Conservation (phyloP, 2,888 invertebrate genomes). For the Helobdella robusta region DNA sequence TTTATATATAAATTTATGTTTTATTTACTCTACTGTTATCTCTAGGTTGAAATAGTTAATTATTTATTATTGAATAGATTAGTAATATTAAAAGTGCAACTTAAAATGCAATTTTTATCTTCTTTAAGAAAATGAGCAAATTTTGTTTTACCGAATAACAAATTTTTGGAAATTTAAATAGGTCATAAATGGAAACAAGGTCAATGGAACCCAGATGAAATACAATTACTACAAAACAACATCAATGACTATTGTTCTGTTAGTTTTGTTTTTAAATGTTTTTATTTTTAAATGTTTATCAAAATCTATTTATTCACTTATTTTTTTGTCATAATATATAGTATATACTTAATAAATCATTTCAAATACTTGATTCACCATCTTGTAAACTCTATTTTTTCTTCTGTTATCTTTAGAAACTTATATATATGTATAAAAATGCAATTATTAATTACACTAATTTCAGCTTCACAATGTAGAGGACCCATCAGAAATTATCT, state of each 20-base stretch:
- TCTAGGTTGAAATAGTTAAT: too few relatives aligned
- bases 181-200: conserved; percentile 52
- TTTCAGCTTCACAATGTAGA: conserved; percentile 45
- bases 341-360: too few relatives aligned
- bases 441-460: neutral
- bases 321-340: too few relatives aligned
- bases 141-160: neutral
- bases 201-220: conserved; percentile 52
- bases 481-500: conserved; percentile 51
- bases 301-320: too few relatives aligned
- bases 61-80: neutral
- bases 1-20: too few relatives aligned
- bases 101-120: neutral
- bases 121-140: neutral
- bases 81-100: neutral
- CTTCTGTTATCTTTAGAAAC: too few relatives aligned
- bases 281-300: too few relatives aligned
- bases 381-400: too few relatives aligned
- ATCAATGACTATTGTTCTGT: conserved; percentile 50
- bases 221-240: conserved; percentile 48
- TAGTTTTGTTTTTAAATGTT: too few relatives aligned
- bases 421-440: too few relatives aligned
- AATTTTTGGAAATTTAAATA: conserved; percentile 27
- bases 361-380: too few relatives aligned
- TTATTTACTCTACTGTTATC: too few relatives aligned